Percentiles rank a stretch among this genome's conserved stretches.
These are phyloP conservation scores for Acanthis flammea DNA, from an alignment of 2,797 vertebrate species.

Conservation along the genomic window DNA sequence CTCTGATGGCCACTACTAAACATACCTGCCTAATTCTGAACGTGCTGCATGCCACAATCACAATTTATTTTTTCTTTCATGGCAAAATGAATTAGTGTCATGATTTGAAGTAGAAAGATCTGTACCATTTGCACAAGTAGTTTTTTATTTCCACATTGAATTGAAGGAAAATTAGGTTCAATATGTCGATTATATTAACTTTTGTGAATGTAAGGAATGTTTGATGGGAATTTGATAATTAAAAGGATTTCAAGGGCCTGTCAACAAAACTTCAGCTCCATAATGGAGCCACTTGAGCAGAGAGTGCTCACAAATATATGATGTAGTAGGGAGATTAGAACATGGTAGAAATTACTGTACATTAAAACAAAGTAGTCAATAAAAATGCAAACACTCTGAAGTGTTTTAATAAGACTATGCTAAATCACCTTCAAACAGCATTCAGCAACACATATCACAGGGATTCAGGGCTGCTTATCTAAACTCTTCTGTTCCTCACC, in stretches of 20 bases:
- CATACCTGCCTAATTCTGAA: background rate
- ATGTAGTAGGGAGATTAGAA: conserved; percentile 9
- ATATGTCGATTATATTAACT: background rate
- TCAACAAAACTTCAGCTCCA: conserved; percentile 21
- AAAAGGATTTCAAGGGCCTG: conserved; percentile 47
- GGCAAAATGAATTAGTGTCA: background rate
- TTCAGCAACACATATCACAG: background rate
- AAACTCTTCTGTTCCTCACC: background rate
- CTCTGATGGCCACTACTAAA: background rate
- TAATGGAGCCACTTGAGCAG: conserved; percentile 13
- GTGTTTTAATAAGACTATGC: background rate
- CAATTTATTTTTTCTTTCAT: background rate
- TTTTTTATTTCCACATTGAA: background rate
- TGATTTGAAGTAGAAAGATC: background rate
- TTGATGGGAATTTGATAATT: conserved; percentile 60
- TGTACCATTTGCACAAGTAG: background rate
- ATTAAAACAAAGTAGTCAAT: conserved; percentile 30
- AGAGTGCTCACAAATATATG: background rate
- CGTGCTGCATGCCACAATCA: background rate
- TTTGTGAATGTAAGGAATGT: background rate
- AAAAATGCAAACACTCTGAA: conserved; percentile 25
- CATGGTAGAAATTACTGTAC: conserved; percentile 17
- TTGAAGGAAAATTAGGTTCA: background rate
- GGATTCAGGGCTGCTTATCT: background rate
- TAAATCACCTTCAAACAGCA: background rate